A percentile compares a stretch with the other conserved stretches of the same genome.
phyloP scores from a whole-genome alignment of 2,113 vertebrate genomes.

The Azemiops feae region DNA sequence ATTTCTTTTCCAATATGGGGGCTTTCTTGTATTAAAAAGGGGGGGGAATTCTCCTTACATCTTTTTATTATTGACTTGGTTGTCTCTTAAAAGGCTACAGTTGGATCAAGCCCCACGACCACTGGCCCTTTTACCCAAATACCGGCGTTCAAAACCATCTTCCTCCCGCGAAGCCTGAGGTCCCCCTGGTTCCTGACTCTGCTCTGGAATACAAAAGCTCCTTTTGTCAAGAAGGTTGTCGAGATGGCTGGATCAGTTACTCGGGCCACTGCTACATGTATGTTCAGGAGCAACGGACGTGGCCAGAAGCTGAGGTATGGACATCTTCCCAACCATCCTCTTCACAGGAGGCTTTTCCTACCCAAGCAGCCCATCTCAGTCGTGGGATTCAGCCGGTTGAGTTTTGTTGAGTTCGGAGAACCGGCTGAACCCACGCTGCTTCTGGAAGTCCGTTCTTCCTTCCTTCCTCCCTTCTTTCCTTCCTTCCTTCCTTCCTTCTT shows the following conservation, averaged over 20 bases:
- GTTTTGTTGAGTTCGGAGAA: too few relatives aligned
- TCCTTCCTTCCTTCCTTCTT: too few relatives aligned
- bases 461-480: too few relatives aligned
- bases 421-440: too few relatives aligned
- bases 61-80: not conserved
- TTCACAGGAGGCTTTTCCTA: not conserved
- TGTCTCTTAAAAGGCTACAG: not conserved
- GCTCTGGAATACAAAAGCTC: not conserved
- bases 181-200: not conserved
- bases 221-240: slow-evolving; percentile 32
- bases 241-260: slow-evolving; percentile 24
- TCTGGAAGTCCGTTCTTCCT: not conserved
- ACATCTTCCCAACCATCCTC: not conserved
- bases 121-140: not conserved
- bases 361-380: not conserved
- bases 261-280: not conserved
- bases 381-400: too few relatives aligned
- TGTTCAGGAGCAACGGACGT: not conserved
- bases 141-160: not conserved
- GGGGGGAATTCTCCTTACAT: too few relatives aligned
- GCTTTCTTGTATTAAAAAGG: too few relatives aligned
- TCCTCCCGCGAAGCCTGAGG: accelerated
- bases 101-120: not conserved
- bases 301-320: not conserved
- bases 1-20: too few relatives aligned